phyloP scores from a whole-genome alignment of 1,140 invertebrate species.

The Meteorus sp. region DNA sequence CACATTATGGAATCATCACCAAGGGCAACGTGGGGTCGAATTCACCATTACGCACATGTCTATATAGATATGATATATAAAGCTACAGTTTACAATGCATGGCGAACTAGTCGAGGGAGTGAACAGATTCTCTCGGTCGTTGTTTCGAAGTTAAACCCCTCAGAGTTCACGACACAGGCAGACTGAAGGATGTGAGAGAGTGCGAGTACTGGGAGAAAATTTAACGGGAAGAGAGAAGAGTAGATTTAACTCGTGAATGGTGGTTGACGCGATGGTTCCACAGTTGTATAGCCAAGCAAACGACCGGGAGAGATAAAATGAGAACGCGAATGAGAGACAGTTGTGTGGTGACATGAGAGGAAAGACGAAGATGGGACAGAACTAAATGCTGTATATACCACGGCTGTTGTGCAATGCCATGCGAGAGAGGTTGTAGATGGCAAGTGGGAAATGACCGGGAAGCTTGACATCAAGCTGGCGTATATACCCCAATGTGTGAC shows the following conservation, averaged over 20 bases:
- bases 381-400: too few relatives aligned
- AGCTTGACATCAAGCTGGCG: neutral
- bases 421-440: too few relatives aligned
- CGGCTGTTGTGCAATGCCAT: too few relatives aligned
- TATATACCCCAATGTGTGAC: too few relatives aligned
- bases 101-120: conserved; percentile 23
- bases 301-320: neutral
- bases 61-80: neutral
- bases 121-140: conserved; percentile 48
- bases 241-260: neutral
- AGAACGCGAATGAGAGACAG: neutral
- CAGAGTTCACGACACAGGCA: conserved; percentile 35
- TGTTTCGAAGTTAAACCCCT: conserved; percentile 43
- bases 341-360: too few relatives aligned
- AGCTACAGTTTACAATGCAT: conserved; percentile 29
- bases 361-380: too few relatives aligned
- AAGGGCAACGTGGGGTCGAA: too few relatives aligned
- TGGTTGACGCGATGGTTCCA: neutral
- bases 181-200: conserved; percentile 2
- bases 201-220: too few relatives aligned
- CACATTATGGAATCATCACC: too few relatives aligned
- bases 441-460: conserved; percentile 8
- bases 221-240: conserved; percentile 14
- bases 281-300: neutral
- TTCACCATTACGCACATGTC: neutral